These are phyloP conservation scores for Elymnias hypermnestra DNA, from an alignment of 1,140 invertebrate species.

Conservation along the genomic window DNA sequence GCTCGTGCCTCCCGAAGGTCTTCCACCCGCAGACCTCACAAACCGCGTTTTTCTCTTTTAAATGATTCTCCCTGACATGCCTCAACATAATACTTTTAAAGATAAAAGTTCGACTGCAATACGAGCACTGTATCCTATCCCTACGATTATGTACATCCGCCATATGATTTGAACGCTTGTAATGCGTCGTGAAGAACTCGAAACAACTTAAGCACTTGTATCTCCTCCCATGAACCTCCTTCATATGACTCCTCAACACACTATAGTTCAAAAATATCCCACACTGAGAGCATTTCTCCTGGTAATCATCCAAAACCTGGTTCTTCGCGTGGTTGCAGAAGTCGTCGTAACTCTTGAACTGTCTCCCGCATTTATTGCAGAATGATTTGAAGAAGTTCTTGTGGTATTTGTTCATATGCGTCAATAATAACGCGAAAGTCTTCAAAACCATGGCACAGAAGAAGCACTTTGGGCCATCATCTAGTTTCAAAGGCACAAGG, in stretches of 20 bases:
- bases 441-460: conserved; percentile 30
- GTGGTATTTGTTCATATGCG: conserved; percentile 35
- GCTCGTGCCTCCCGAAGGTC: conserved; percentile 32
- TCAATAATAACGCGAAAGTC: conserved; percentile 31
- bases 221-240: conserved; percentile 17
- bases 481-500: conserved; percentile 31
- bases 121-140: conserved; percentile 22
- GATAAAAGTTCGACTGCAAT: conserved; percentile 26
- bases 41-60: conserved; percentile 41
- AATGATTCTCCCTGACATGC: conserved; percentile 43
- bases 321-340: conserved; percentile 18
- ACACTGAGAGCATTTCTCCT: conserved; percentile 33
- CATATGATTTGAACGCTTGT: conserved; percentile 28
- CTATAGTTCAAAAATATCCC: conserved; percentile 13
- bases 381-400: conserved; percentile 28
- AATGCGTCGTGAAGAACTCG: conserved; percentile 27
- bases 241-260: conserved; percentile 20
- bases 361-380: conserved; percentile 29
- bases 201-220: conserved; percentile 24
- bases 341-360: conserved; percentile 17
- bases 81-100: conserved; percentile 31
- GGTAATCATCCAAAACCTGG: conserved; percentile 3
- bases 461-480: conserved; percentile 28
- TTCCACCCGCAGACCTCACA: conserved; percentile 52
- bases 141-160: conserved; percentile 24